phyloP scores from a whole-genome alignment of 1,140 invertebrate species.

The Stegodyphus dumicola region DNA sequence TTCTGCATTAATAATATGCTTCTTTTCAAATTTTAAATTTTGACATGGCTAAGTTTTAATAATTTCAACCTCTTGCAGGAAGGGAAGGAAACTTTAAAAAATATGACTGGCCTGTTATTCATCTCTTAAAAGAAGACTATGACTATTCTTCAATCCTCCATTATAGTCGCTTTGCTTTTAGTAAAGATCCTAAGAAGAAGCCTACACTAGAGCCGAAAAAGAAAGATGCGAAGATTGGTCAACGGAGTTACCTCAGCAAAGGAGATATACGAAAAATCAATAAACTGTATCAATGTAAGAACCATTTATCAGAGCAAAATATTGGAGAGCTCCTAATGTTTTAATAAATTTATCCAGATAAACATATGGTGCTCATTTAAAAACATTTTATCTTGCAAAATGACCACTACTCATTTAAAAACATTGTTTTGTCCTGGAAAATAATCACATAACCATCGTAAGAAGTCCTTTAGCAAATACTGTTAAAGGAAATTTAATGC shows the following conservation, averaged over 20 bases:
- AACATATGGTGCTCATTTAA: too few relatives aligned
- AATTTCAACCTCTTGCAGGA: background rate
- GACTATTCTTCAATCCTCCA: slow-evolving; percentile 23
- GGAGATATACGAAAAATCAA: slow-evolving; percentile 28
- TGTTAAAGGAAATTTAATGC: too few relatives aligned
- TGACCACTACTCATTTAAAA: too few relatives aligned
- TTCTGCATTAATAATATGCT: too few relatives aligned
- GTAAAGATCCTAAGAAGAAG: background rate
- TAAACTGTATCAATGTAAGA: slow-evolving; percentile 1
- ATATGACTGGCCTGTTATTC: background rate
- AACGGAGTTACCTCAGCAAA: background rate
- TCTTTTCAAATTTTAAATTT: too few relatives aligned
- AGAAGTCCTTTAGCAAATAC: too few relatives aligned
- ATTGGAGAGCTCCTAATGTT: background rate
- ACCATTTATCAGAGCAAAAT: background rate
- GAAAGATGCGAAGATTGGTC: background rate
- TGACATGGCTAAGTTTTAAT: too few relatives aligned
- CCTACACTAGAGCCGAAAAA: slow-evolving; percentile 14
- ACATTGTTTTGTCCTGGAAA: too few relatives aligned
- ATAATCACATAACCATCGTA: too few relatives aligned
- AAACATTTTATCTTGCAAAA: too few relatives aligned
- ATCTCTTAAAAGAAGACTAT: background rate
- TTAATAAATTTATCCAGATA: too few relatives aligned
- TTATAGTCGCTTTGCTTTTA: slow-evolving; percentile 19
- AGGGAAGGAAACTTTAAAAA: slow-evolving; percentile 10